Evolutionary conservation across 2,797 vertebrate genomes (phyloP), one percentile per base, ranked within the genome.

Genomic region (Scleropages formosus): DNA sequence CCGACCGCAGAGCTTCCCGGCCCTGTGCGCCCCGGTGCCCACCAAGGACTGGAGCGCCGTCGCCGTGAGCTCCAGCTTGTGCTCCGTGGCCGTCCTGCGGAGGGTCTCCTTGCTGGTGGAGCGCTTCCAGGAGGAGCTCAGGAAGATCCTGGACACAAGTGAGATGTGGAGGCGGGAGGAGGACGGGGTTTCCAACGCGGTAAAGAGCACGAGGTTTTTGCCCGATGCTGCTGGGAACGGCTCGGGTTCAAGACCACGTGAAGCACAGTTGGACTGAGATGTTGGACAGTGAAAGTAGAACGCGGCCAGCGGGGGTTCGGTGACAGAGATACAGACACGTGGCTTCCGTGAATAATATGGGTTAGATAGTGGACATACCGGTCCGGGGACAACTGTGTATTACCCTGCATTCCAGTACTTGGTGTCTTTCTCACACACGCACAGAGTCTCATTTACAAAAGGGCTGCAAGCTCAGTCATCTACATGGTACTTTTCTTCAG

Each of bases 71-170:
- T 85, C 89, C 62, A 85, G 88, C 47, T 80, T 86, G 44, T 84
- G 76, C 10, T 85, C 89, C 3, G 88, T 88, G 6, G 67, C 49
- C 10, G 75, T 89, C 18, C 79, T 90, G 74, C 83, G 62, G 56
- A 84, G 79, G 15, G 64, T 90, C 79, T 87, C 65, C 79, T 80
- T 86, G 18, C 82, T 82, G 75, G 69, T 87, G 69, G 87, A 87
- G 18, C 79, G 49, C 18, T 62, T 89, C 64, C 80, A 88, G 75
- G 85, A 88, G 1, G 85, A 89, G 22, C 71, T 92, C 65, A 73
- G 31, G 8, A 88, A 76, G 73, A 83, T 93, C 8, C 82, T 86
- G 0, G 83, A 86, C 75, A 56, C 77, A 75, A 87, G 90, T 92
- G 79, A 86, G 88, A 84, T 9, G 9, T 0, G 12, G 1, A 18